These are phyloP conservation scores for Pygocentrus nattereri DNA, from an alignment of 2,797 vertebrate genomes.

Conservation along the genomic window DNA sequence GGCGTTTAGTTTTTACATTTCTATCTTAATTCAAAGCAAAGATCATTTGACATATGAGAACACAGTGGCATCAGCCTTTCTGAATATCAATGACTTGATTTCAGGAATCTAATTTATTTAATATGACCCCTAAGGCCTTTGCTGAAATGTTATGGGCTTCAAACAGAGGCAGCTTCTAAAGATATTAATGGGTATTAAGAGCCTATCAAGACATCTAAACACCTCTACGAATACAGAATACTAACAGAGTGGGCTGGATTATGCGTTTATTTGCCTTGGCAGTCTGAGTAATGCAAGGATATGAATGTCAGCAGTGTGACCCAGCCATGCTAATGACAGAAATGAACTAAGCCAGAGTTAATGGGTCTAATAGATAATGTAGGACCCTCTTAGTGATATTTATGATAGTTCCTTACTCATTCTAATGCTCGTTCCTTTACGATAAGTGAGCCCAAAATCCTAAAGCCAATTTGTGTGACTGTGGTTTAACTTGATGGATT, in stretches of 20 bases:
- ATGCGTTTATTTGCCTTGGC: constrained; percentile 36
- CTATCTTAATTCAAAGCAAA: constrained; percentile 30
- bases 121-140: constrained; percentile 51
- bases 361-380: constrained; percentile 62
- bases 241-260: constrained; percentile 31
- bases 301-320: constrained; percentile 18
- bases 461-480: constrained; percentile 51
- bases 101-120: constrained; percentile 56
- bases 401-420: constrained; percentile 56
- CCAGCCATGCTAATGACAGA: constrained; percentile 44
- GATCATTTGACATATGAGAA: constrained; percentile 44
- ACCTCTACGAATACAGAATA: constrained; percentile 36
- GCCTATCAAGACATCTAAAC: constrained; percentile 43
- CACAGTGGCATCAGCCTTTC: constrained; percentile 37
- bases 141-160: constrained; percentile 47
- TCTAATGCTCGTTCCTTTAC: constrained; percentile 52
- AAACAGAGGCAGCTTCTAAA: constrained; percentile 31
- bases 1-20: constrained; percentile 42
- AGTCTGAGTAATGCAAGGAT: constrained; percentile 34
- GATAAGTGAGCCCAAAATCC: constrained; percentile 47
- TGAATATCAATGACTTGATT: constrained; percentile 55
- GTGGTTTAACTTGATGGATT: constrained; percentile 52
- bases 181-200: constrained; percentile 48
- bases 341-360: constrained; percentile 56
- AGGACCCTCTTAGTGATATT: constrained; percentile 61